Base-by-base conservation (phyloP, 2,797 vertebrate genomes). In the Enteromius thamalakanensis region DNA sequence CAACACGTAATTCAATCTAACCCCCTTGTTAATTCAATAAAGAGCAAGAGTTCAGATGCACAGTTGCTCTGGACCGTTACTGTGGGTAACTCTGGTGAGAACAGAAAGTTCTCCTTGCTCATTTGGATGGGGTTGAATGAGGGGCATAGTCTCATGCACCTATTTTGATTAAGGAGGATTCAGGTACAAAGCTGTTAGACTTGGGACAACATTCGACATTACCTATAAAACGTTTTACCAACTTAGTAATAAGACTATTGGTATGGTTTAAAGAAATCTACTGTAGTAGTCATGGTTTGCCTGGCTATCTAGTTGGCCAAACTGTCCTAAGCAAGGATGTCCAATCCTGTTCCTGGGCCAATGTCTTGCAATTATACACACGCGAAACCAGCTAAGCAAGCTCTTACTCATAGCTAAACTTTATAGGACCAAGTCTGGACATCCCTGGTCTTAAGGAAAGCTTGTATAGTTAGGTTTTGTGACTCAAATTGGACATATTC, bases 1-100 rank as follows among this genome's bases (percentile, higher is more conserved):
- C 82, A 71, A 71, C 82, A 79, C 55, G 40, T 79, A 83, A 83
- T 79, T 83, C 75, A 83, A 78, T 83, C 76, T 78, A 67, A 71
- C 76, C 82, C 55, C 40, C 75, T 51, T 79, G 76, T 64, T 83
- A 78, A 83, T 69, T 81, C 62, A 75, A 76, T 81, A 64, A 62
- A 21, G 64, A 79, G 69, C 69, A 76, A 72, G 69, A 49, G 65
- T 71, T 71, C 42, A 51, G 29, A 64, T 23, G 55, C 40, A 51
- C 53, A 70, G 67, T 68, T 79, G 55, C 42, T 26, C 67, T 62
- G 34, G 15, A 37, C 51, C 17, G 29, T 49, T 83, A 70, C 53
- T 78, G 51, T 37, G 53, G 29, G n/a, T 29, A 70, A 12, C 26
- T 4, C 0, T 51, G 53, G 65, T 49, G 26, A 83, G 14, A n/a